phyloP scores from a whole-genome alignment of 1,140 invertebrate species.

The Drosophila ohnishii region DNA sequence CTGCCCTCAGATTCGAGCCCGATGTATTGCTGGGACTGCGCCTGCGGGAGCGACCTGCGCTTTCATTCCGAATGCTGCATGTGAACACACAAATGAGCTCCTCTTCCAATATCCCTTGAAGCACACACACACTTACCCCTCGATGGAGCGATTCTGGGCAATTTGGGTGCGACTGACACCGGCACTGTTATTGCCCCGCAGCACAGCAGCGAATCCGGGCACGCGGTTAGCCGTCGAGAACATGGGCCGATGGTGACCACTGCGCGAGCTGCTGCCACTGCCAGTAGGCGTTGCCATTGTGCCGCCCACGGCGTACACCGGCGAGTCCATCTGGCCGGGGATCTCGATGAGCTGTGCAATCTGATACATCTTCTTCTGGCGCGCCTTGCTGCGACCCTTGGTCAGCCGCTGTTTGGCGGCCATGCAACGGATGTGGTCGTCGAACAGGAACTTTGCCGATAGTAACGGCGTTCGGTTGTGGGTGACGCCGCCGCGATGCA shows the following conservation, averaged over 20 bases:
- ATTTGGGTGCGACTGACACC: conserved; percentile 79
- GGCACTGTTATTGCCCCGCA: conserved; percentile 84
- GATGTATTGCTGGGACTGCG: conserved; percentile 68
- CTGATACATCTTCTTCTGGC: conserved; percentile 97
- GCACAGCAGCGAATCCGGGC: conserved; percentile 88
- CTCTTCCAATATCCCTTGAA: no score
- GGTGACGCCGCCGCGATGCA: conserved; percentile 89
- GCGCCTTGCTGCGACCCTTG: conserved; percentile 96
- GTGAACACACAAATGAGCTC: conserved; percentile 2
- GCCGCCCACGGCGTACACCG: conserved; percentile 81
- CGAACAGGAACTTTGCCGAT: conserved; percentile 97
- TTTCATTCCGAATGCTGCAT: conserved; percentile 78
- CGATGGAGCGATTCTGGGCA: conserved; percentile 77
- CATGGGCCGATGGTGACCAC: conserved; percentile 84
- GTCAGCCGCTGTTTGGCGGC: conserved; percentile 93
- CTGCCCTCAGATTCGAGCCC: conserved; percentile 40
- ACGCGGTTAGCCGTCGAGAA: conserved; percentile 86
- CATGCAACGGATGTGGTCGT: conserved; percentile 99
- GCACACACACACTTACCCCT: conserved; percentile 59
- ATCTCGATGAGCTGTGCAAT: conserved; percentile 96
- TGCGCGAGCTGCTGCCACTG: conserved; percentile 66
- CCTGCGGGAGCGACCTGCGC: conserved; percentile 71
- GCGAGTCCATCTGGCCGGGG: conserved; percentile 86
- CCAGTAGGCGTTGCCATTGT: conserved; percentile 64
- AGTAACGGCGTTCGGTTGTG: conserved; percentile 90